Conservation (phyloP, 2,113 vertebrate genomes). For the Lagenorhynchus albirostris region DNA sequence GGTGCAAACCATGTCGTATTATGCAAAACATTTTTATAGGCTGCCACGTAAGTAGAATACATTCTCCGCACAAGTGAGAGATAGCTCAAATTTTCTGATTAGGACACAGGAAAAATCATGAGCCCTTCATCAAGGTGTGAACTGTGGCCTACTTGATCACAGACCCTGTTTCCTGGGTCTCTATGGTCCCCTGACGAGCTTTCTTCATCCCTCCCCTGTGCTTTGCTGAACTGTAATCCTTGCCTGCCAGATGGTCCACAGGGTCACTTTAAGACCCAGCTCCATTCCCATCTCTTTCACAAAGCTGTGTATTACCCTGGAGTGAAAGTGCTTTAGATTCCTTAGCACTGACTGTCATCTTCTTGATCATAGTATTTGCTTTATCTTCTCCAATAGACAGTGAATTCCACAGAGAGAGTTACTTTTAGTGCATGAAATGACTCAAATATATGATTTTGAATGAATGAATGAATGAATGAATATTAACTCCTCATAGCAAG, state of each 20-base stretch:
- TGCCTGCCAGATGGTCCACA: too few relatives aligned
- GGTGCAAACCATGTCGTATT: neutral
- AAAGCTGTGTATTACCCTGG: too few relatives aligned
- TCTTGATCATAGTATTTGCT: neutral
- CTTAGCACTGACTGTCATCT: neutral
- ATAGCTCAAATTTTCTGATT: neutral
- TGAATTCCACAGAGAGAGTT: neutral
- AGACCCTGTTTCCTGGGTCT: neutral
- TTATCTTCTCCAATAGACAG: neutral
- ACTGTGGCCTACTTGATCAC: too few relatives aligned
- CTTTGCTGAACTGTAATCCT: too few relatives aligned
- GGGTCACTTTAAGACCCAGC: neutral
- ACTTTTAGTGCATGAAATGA: neutral
- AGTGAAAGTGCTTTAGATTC: neutral
- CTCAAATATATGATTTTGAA: neutral
- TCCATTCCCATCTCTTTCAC: neutral
- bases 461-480: neutral
- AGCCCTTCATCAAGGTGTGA: neutral
- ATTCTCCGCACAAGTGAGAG: neutral
- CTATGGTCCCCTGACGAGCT: neutral
- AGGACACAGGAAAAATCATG: neutral
- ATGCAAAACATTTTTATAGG: neutral
- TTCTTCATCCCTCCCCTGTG: rapidly evolving
- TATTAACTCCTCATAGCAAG: neutral
- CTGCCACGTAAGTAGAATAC: neutral